Evolutionary conservation across 1,140 invertebrate genomes (phyloP).

Genomic region (Diorhabda sublineata): DNA sequence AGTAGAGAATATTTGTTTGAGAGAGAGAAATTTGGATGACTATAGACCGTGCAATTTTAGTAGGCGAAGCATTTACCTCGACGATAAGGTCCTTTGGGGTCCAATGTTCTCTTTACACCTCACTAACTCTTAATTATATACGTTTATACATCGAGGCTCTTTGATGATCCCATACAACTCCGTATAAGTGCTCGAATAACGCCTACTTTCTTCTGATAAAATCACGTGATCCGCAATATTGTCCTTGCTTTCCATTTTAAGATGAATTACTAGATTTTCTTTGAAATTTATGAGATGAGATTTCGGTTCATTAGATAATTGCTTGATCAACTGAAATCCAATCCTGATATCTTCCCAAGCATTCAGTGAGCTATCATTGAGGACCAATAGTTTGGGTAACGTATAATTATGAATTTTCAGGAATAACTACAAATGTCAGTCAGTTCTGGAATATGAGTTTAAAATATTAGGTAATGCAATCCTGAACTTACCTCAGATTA

Average conservation of each 20-base stretch:
- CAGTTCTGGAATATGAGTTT: no score
- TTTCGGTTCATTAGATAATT: no score
- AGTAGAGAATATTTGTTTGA: neutral
- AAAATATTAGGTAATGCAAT: no score
- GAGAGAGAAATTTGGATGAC: constrained; percentile 12
- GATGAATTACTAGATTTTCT: no score
- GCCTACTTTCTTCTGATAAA: constrained; percentile 10
- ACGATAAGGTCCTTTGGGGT: constrained; percentile 37
- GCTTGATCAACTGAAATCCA: no score
- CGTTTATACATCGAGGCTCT: constrained; percentile 28
- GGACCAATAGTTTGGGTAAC: no score
- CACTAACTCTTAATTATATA: constrained; percentile 44
- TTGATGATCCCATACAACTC: constrained; percentile 10
- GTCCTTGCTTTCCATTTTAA: neutral
- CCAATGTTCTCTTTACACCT: constrained; percentile 42
- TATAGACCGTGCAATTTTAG: constrained; percentile 33
- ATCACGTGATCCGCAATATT: neutral
- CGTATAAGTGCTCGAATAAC: constrained; percentile 7
- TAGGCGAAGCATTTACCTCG: constrained; percentile 36
- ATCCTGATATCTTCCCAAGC: no score
- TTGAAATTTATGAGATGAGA: no score
- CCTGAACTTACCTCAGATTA: no score
- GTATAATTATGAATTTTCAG: no score
- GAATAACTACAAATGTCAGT: no score
- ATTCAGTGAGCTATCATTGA: no score